These are phyloP conservation scores for Neoitamus cyanurus DNA, from an alignment of 2,888 invertebrate genomes.

Conservation along the genomic window DNA sequence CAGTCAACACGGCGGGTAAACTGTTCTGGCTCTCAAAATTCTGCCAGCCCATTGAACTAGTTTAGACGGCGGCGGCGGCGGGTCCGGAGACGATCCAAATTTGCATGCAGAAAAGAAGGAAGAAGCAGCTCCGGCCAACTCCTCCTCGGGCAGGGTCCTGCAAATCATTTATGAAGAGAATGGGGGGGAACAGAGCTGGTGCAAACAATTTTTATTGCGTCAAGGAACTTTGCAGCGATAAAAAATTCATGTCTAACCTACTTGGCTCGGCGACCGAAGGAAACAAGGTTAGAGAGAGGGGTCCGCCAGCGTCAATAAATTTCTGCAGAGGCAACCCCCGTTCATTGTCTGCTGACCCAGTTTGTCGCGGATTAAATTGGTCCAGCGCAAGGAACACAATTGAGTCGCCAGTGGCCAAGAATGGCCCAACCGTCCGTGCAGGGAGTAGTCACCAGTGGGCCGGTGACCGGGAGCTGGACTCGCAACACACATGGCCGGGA, in stretches of 20 bases:
- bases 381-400: conserved; percentile 33
- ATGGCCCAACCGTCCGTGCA: not conserved
- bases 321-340: conserved; percentile 24
- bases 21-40: not conserved
- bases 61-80: not conserved
- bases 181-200: not conserved
- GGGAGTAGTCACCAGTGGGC: not conserved
- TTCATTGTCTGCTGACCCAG: conserved; percentile 45
- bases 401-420: conserved; percentile 18
- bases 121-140: not conserved
- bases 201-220: conserved; percentile 32
- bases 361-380: conserved; percentile 39
- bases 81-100: not conserved
- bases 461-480: not conserved
- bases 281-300: conserved; percentile 25
- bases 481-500: not conserved
- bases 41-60: not conserved
- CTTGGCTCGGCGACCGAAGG: conserved; percentile 29
- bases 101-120: not conserved
- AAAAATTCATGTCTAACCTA: conserved; percentile 43
- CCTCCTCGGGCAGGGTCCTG: not conserved
- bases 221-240: conserved; percentile 26
- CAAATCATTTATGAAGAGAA: not conserved
- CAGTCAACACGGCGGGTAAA: not conserved
- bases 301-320: conserved; percentile 40